These are phyloP conservation scores for Tupaia tana DNA, from an alignment of 2,113 vertebrate species.

Conservation along the genomic window DNA sequence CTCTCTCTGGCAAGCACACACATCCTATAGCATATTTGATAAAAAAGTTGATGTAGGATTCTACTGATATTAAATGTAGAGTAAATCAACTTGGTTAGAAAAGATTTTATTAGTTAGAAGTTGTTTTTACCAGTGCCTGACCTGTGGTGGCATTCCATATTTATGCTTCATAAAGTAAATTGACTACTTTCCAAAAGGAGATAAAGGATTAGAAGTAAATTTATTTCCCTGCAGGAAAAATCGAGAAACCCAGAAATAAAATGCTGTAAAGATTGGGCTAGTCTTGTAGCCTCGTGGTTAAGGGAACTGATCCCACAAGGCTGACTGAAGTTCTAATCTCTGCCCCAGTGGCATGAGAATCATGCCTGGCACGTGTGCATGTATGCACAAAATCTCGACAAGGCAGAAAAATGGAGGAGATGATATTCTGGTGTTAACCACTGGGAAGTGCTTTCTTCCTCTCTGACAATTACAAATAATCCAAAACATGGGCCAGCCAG, in stretches of 20 bases:
- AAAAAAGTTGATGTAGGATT: conserved; percentile 20
- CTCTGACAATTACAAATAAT: neutral
- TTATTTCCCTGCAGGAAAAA: conserved; percentile 32
- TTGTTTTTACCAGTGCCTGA: neutral
- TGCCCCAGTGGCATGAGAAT: too few relatives aligned
- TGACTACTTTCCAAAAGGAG: neutral
- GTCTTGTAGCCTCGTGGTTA: too few relatives aligned
- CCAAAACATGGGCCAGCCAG: neutral
- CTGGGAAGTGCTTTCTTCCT: too few relatives aligned
- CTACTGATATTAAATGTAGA: neutral
- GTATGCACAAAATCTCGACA: too few relatives aligned
- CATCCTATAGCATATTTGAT: too few relatives aligned
- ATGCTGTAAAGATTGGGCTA: too few relatives aligned
- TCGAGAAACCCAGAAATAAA: neutral
- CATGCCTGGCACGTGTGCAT: too few relatives aligned
- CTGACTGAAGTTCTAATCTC: too few relatives aligned
- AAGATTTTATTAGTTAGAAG: conserved; percentile 23
- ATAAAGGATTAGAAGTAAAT: conserved; percentile 1
- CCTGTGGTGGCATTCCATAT: neutral
- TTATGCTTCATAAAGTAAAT: conserved; percentile 39
- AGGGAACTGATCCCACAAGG: too few relatives aligned
- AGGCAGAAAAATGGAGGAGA: too few relatives aligned
- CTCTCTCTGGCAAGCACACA: too few relatives aligned
- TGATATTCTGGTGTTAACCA: too few relatives aligned
- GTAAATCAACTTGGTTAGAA: conserved; percentile 18